Conservation (phyloP, 2,113 vertebrate species). For the Amphiprion percula region DNA sequence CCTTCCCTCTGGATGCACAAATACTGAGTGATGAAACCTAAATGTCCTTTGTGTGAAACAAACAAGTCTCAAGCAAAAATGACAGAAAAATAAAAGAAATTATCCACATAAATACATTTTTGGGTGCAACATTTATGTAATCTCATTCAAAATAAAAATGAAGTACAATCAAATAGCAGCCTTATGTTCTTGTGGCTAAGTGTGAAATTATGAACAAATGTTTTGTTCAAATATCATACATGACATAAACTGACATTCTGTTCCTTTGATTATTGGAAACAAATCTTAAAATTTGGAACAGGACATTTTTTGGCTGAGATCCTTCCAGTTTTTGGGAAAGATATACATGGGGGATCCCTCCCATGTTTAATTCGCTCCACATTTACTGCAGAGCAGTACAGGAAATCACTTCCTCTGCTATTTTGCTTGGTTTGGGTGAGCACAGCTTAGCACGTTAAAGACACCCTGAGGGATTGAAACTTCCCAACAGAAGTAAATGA, state of each 20-base stretch:
- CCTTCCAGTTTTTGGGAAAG: slow-evolving; percentile 35
- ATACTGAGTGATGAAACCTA: slow-evolving; percentile 59
- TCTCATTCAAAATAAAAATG: slow-evolving; percentile 19
- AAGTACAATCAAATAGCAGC: slow-evolving; percentile 18
- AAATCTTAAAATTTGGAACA: not conserved
- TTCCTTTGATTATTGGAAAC: slow-evolving; percentile 12
- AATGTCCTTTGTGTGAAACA: slow-evolving; percentile 63
- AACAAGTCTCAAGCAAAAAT: slow-evolving; percentile 62
- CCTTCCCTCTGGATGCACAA: slow-evolving; percentile 49
- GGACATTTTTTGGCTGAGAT: slow-evolving; percentile 19
- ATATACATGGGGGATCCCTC: slow-evolving; percentile 17
- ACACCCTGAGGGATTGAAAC: slow-evolving; percentile 52
- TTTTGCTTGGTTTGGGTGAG: slow-evolving; percentile 60
- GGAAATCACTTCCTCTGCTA: slow-evolving; percentile 50
- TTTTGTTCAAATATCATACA: not conserved
- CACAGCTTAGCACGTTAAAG: slow-evolving; percentile 32
- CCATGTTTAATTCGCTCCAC: slow-evolving; percentile 35
- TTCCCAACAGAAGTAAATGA: slow-evolving; percentile 48
- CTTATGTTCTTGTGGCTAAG: slow-evolving; percentile 22
- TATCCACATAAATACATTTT: slow-evolving; percentile 58
- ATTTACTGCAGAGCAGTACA: slow-evolving; percentile 36
- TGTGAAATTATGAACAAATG: not conserved
- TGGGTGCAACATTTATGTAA: slow-evolving; percentile 24
- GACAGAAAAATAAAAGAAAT: slow-evolving; percentile 18
- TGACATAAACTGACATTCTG: slow-evolving; percentile 2